A percentile compares a stretch with the other conserved stretches of the same genome.
These are phyloP conservation scores for Mastigias papua DNA, from an alignment of 30 jellyfish, hydroid and myxozoan species.

Conservation along the genomic window DNA sequence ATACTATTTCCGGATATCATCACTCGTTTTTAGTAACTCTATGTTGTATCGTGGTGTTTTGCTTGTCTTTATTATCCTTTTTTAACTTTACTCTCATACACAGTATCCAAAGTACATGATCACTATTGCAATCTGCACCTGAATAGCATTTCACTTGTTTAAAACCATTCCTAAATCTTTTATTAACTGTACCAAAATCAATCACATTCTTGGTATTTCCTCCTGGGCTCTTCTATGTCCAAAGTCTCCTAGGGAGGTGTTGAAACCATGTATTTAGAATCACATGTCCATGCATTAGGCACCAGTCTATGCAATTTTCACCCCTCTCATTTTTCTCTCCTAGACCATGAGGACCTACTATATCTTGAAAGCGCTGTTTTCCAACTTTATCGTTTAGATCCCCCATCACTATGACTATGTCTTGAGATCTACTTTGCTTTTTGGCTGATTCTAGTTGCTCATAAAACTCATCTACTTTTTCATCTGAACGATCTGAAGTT, in stretches of 20 bases:
- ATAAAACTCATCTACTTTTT: background rate
- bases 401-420: background rate
- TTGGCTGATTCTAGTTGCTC: background rate
- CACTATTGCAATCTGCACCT: background rate
- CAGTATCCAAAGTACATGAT: background rate
- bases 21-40: background rate
- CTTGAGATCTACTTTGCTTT: background rate
- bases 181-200: background rate
- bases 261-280: background rate
- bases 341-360: background rate
- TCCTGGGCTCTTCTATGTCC: background rate
- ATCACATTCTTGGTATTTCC: background rate
- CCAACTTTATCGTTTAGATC: background rate
- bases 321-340: background rate
- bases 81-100: background rate
- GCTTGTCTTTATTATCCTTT: background rate
- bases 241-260: background rate
- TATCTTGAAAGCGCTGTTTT: background rate
- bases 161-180: background rate
- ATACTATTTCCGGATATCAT: background rate
- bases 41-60: background rate
- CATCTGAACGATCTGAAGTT: background rate
- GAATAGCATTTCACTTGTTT: background rate
- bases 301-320: background rate
- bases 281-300: background rate